Conservation (phyloP, 2,888 invertebrate species). For the Rhagonycha fulva region DNA sequence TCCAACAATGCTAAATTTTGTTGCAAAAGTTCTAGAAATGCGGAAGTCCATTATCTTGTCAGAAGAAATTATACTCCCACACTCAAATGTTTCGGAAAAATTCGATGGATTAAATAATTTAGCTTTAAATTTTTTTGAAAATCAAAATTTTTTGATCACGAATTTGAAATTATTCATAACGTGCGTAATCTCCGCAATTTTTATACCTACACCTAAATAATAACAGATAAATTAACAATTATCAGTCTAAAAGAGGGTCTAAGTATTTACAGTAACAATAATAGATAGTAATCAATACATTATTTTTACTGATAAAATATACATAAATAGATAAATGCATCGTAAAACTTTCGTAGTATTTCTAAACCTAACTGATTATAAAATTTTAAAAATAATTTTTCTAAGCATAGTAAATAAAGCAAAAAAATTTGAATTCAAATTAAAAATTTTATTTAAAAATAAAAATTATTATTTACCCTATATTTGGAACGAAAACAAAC, state of each 20-base stretch:
- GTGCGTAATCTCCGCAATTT: not conserved
- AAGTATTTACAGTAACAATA: not conserved
- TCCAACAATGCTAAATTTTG: not conserved
- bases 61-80: not conserved
- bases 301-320: not conserved
- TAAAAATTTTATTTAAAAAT: not conserved
- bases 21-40: not conserved
- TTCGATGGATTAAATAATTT: not conserved
- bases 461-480: slow-evolving; percentile 13
- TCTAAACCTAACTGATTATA: not conserved
- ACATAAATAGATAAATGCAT: not conserved
- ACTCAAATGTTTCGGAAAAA: not conserved
- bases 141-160: too few species aligned
- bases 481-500: slow-evolving; percentile 16
- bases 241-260: not conserved
- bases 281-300: not conserved
- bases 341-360: not conserved
- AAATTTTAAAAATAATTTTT: not conserved
- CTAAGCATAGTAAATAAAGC: not conserved
- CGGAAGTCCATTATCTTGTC: not conserved
- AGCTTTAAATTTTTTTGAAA: not conserved
- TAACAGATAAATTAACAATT: not conserved
- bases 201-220: not conserved
- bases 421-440: not conserved
- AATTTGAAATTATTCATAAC: too few species aligned